Base-by-base conservation (phyloP, 2,113 vertebrate genomes). In the Hypocryptadius cinnamomeus region DNA sequence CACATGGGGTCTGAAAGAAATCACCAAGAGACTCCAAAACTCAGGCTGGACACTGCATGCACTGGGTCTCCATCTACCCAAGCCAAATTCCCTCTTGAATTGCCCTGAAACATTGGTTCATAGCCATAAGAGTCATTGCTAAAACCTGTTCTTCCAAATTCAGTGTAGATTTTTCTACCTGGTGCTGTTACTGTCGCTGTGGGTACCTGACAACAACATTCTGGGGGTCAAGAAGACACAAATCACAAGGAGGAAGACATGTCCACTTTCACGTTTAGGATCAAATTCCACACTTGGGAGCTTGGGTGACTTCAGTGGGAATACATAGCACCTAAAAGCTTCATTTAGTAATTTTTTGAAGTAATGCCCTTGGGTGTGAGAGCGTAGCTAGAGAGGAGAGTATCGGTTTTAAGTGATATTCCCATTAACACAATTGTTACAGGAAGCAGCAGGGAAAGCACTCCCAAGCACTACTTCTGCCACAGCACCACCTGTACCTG, bases 231-330 rank as follows among this genome's bases (percentile, higher is more conserved):
- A 11, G 25, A 14, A 47, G 8, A 48, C 13, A 27, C 18, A 50
- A 31, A 87, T 70, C 6, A 18, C 2, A 10, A 69, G 7, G n/a
- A 77, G 37, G 8, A 79, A 64, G 11, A 56, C 1, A 0, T 5
- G 12, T 1, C 31, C 8, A 1, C 2, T 1, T n/a, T 37, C 22
- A 6, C 3, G 2, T 27, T 77, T 56, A 70, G 45, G 28, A 59
- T n/a, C 11, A 60, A 70, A 53, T 78, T n/a, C 56, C 50, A 39
- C 39, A 13, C 64, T 45, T 39, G 16, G 4, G n/a, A 69, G 50
- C 22, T 22, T 73, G 15, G 12, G 16, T 19, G 8, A 8, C 37
- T 88, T 59, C 22, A 44, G 6, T 0, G 3, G n/a, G 15, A 17
- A 8, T 13, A 8, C 21, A 15, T 4, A 37, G 42, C 40, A 39